Evolutionary conservation across 2,797 vertebrate genomes (phyloP), one percentile per base, ranked within the genome.

Genomic region (Mus caroli): DNA sequence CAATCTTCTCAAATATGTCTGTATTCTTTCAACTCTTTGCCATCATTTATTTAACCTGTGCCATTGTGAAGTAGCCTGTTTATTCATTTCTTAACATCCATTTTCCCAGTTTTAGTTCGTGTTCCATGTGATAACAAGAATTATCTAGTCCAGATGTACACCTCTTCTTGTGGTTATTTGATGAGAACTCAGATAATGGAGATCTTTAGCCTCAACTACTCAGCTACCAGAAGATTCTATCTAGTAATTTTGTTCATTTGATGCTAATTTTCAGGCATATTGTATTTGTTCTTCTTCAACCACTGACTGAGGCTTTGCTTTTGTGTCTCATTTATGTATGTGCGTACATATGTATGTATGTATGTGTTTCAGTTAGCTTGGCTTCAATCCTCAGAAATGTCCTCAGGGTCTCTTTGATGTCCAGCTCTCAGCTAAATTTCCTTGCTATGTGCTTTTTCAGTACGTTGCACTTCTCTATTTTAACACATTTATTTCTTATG

Each of bases 391-490:
- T 88, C 24, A 40, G 15, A 19, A n/a, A 5, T 12, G 52, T 77
- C 46, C 58, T 88, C 9, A 24, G 37, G 71, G 73, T 56, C 19
- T 52, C 56, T 95, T 62, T 95, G 86, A 43, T 76, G 15, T 34
- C 34, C 5, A 26, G 37, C 4, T 96, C 60, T 92, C 80, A 64
- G 77, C 34, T 84, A 82, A 88, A 88, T 90, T 34, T 60, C 80
- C 4, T 80, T 75, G 19, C 43, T 60, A 2, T 73, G 54, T 28
- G 28, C 19, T 85, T 95, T 76, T 92, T 67, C 28, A 62, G 62
- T 20, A 93, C 54, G 83, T 86, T 92, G 6, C 11, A 88, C 54
- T 34, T 94, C 67, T 62, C 37, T 82, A 83, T 90, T 96, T 95
- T 95, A 62, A 46, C 76, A 69, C 52, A n/a, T 77, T 89, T 58